Percentiles rank a stretch among this genome's conserved stretches.
Evolutionary conservation across 2,888 invertebrate genomes (phyloP).

Genomic region (Heliconius cydno): DNA sequence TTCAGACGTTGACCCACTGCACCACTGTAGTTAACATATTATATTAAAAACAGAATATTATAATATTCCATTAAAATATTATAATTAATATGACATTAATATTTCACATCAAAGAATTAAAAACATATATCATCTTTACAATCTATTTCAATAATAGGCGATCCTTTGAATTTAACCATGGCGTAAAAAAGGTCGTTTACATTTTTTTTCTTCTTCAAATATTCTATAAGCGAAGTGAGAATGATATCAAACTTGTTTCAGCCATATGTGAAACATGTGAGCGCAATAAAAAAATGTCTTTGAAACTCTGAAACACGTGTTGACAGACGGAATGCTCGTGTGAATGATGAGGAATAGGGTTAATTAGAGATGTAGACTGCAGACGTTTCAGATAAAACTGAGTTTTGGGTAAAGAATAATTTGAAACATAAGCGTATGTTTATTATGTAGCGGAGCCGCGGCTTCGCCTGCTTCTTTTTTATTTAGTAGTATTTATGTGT

Average conservation of each 20-base stretch:
- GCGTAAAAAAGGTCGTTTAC: constrained; percentile 4
- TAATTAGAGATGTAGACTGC: constrained; percentile 49
- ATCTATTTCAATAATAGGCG: constrained; percentile 2
- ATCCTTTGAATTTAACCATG: constrained; percentile 22
- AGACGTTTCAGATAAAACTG: constrained; percentile 7
- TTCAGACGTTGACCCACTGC: background rate
- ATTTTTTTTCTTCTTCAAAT: constrained; percentile 12
- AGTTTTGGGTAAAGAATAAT: constrained; percentile 1
- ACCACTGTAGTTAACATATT: background rate
- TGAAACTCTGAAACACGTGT: constrained; percentile 62
- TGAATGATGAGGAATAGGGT: constrained; percentile 55
- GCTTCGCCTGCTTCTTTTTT: no score
- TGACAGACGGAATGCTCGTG: constrained; percentile 54
- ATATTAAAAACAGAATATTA: background rate
- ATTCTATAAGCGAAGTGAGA: constrained; percentile 35
- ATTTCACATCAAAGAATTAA: background rate
- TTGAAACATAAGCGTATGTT: background rate
- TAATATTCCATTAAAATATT: background rate
- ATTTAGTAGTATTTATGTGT: no score
- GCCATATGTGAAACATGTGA: constrained; percentile 58
- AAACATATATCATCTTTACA: background rate
- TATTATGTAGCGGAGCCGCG: no score
- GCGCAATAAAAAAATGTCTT: constrained; percentile 59
- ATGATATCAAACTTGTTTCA: constrained; percentile 47
- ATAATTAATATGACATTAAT: background rate